These are phyloP conservation scores for Cyclophora punctaria DNA, from an alignment of 2,888 invertebrate species.

Conservation along the genomic window DNA sequence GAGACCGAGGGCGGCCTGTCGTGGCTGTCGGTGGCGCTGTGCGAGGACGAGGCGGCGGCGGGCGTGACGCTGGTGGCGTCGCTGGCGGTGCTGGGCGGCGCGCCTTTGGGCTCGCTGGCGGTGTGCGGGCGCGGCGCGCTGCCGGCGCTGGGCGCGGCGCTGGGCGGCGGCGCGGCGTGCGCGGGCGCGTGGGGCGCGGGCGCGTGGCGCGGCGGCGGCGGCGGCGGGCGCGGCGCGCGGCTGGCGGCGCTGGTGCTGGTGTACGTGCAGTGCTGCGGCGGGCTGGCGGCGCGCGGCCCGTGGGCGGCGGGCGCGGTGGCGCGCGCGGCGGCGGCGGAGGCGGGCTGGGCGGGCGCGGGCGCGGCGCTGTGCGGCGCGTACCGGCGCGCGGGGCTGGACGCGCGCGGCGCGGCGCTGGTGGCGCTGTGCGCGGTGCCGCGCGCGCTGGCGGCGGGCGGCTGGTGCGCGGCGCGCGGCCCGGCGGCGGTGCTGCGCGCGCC, in stretches of 20 bases:
- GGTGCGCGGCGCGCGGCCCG: conserved; percentile 23
- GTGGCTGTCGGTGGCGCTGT: conserved; percentile 50
- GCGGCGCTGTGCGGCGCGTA: conserved; percentile 33
- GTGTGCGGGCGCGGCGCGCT: conserved; percentile 45
- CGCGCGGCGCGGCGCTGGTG: conserved; percentile 29
- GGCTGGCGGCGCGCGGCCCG: conserved; percentile 37
- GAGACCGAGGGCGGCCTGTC: conserved; percentile 46
- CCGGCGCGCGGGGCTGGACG: conserved; percentile 33
- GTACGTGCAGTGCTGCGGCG: conserved; percentile 48
- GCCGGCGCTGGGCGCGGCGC: conserved; percentile 28
- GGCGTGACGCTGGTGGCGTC: conserved; percentile 29
- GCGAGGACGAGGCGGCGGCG: conserved; percentile 20
- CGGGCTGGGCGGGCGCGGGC: conserved; percentile 28
- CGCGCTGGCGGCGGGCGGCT: conserved; percentile 11
- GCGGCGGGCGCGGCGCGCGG: conserved; percentile 5
- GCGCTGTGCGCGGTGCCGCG: conserved; percentile 23
- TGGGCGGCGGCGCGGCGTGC: conserved; percentile 24
- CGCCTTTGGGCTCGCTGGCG: conserved; percentile 26
- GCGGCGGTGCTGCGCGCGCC: conserved; percentile 33
- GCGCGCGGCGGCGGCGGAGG: conserved; percentile 11
- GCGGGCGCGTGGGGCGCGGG: conserved; percentile 36
- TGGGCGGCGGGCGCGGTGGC: background rate
- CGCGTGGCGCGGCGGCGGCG: conserved; percentile 8
- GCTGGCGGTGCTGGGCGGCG: conserved; percentile 31
- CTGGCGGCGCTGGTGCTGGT: conserved; percentile 36